Percentiles rank a stretch among this genome's conserved stretches.
phyloP scores from a whole-genome alignment of 2,113 vertebrate genomes.

The Orthonyx spaldingii region DNA sequence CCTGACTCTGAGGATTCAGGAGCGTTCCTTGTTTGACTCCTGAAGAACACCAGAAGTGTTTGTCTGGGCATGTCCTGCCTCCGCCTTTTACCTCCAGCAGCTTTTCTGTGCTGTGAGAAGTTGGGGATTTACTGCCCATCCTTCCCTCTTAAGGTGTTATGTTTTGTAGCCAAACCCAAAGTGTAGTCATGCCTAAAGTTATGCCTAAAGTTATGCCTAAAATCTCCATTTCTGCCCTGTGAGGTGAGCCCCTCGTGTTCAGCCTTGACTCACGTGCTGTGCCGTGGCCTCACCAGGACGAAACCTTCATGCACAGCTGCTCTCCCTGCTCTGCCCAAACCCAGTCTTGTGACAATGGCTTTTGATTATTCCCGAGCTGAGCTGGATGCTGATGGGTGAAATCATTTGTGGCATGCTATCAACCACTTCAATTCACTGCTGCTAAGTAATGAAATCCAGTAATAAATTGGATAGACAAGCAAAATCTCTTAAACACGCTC shows the following conservation, averaged over 20 bases:
- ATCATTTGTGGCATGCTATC: constrained; percentile 12
- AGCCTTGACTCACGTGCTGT: too few relatives aligned
- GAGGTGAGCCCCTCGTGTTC: not conserved
- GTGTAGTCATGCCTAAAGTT: not conserved
- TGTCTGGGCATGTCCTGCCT: not conserved
- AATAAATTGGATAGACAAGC: constrained; percentile 38
- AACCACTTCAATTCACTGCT: constrained; percentile 10
- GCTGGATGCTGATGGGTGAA: constrained; percentile 3
- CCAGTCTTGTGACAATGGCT: not conserved
- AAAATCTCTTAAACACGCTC: constrained; percentile 10
- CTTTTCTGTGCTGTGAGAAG: not conserved
- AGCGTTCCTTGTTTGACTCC: not conserved
- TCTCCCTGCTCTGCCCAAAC: not conserved
- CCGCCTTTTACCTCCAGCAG: not conserved
- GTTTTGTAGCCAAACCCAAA: not conserved
- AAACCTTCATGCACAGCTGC: not conserved
- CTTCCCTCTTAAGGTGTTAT: not conserved
- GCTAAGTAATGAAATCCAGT: constrained; percentile 36
- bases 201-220: not conserved
- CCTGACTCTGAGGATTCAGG: not conserved
- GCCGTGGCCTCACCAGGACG: not conserved
- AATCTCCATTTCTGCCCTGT: not conserved
- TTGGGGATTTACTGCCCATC: not conserved
- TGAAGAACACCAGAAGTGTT: not conserved
- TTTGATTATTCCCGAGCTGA: not conserved